Evolutionary conservation across 2,888 invertebrate genomes (phyloP), one percentile per base, ranked within the genome.

Genomic region (Cataglyphis albicans): DNA sequence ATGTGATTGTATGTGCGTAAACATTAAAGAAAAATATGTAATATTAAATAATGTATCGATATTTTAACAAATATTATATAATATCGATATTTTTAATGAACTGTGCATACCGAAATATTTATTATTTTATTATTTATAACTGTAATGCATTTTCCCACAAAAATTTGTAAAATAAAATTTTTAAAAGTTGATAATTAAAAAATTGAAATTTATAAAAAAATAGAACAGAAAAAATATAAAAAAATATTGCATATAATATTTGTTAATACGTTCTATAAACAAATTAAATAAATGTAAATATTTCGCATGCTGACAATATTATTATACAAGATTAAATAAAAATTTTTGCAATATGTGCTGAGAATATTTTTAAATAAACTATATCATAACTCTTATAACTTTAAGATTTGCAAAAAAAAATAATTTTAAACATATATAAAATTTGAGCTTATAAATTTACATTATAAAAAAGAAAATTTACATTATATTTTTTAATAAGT

Each of bases 91-190:
- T 52, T 52, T 48, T 48, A 32, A 70, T 15, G 0, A 18, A 70
- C 10, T 55, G 1, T 35, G 55, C 9, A 44, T 41, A 25, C 9
- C 10, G 12, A 9, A 72, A 57, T 6, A 57, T 7, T 25, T 65
- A 3, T 65, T 2, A n/a, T 65, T 65, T 52, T 41, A 32, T 38
- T 76, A 67, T 55, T 55, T 76, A 41, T 29, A 38, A 55, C 1
- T n/a, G 68, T 67, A 76, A 67, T 41, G 76, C 67, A 55, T 67
- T 67, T 67, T 55, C 10, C 76, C 67, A 76, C 38, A n/a, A 76
- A 75, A 76, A 76, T 76, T 55, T 76, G 4, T 67, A 67, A 75
- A 38, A 18, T 65, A n/a, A 52, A 74, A 44, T 35, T 5, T 0
- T 35, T 35, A 6, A 35, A 32, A 0, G 18, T 29, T 18, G 18